phyloP scores from a whole-genome alignment of 2,797 vertebrate genomes.

The Danio jaintianensis region DNA sequence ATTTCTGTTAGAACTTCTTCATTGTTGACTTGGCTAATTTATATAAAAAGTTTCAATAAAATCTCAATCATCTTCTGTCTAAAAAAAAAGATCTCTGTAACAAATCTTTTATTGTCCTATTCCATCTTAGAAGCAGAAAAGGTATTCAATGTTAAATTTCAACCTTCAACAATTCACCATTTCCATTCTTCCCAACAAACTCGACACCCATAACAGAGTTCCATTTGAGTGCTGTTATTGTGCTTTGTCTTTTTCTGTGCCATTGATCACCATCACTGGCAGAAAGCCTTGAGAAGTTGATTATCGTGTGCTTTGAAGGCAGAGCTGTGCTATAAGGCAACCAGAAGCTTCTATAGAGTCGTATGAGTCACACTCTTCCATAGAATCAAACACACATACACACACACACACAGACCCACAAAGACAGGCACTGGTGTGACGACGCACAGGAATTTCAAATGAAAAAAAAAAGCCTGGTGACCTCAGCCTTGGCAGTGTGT shows the following conservation, averaged over 20 bases:
- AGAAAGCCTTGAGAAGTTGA: slow-evolving; percentile 42
- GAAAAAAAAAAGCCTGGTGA: slow-evolving; percentile 43
- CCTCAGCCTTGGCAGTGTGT: slow-evolving; percentile 48
- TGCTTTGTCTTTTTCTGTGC: slow-evolving; percentile 20
- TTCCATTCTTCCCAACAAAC: not conserved
- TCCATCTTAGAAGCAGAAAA: slow-evolving; percentile 2
- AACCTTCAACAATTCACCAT: not conserved
- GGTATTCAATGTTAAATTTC: not conserved
- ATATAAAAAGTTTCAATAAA: not conserved
- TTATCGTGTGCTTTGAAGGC: slow-evolving; percentile 38
- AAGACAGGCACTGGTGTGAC: slow-evolving; percentile 31
- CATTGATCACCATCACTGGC: not conserved
- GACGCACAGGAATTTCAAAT: slow-evolving; percentile 29
- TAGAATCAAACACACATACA: slow-evolving; percentile 55
- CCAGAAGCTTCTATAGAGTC: slow-evolving; percentile 34
- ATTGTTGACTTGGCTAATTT: not conserved
- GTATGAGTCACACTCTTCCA: slow-evolving; percentile 42
- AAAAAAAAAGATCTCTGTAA: not conserved
- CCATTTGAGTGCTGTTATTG: not conserved
- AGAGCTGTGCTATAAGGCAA: slow-evolving; percentile 32
- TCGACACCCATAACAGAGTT: slow-evolving; percentile 6
- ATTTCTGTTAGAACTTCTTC: not conserved
- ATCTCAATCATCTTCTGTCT: not conserved
- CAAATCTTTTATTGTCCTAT: not conserved
- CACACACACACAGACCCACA: slow-evolving; percentile 35